Base-by-base conservation (phyloP, 2,113 vertebrate species). In the Spea multiplicata region DNA sequence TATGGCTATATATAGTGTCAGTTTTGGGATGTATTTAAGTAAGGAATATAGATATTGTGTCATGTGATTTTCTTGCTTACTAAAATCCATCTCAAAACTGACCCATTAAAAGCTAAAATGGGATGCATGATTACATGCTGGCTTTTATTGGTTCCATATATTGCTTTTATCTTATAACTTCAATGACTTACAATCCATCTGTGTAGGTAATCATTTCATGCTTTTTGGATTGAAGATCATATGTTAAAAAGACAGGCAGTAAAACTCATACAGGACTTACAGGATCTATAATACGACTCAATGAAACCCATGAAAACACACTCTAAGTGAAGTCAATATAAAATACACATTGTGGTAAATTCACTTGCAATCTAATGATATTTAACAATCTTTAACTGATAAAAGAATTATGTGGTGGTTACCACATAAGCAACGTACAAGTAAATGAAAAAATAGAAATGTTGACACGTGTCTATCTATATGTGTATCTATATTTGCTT, bases 111-210 rank as follows among this genome's bases (percentile, higher is more conserved):
- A 44, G 7, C 66, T 55, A 45, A 71, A 78, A 64, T 47, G 53
- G 57, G 66, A 55, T 64, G 46, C 50, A 45, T 49, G 45, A 70
- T 6, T 71, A 45, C 48, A 17, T 64, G 75, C 66, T 7, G 69
- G 14, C 57, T 52, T 61, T 78, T 65, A 78, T 78, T 78, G 68
- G 45, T 72, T 65, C 61, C 68, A 72, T 72, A n/a, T 13, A 59
- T 72, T 61, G 7, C 68, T 78, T 78, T 78, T 64, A 78, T 78
- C 69, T 72, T 72, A 5, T 49, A 78, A 17, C 69, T 57, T 66
- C 7, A 44, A 53, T 17, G 45, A 13, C 14, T 47, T 49, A 7
- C 3, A 65, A 5, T 64, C 62, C 69, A 78, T 78, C 68, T 78
- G 69, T 53, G 48, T 65, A 13, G 5, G 65, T 78, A 78, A 72